Evolutionary conservation across 2,113 vertebrate genomes (phyloP).

Genomic region (Pterocles gutturalis): DNA sequence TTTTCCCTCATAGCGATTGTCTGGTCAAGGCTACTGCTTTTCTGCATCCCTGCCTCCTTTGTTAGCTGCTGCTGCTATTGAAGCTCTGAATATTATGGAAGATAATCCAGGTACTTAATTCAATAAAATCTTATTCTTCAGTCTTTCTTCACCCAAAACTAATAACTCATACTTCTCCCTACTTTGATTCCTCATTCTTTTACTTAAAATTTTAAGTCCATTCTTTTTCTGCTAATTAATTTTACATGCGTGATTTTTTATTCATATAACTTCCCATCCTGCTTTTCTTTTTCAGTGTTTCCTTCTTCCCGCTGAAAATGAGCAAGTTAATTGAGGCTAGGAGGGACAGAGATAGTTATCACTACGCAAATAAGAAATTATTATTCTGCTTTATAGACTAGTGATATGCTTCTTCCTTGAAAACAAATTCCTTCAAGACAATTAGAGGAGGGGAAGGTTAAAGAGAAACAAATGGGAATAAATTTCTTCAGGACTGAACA

Average conservation of each 20-base stretch:
- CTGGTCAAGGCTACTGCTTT: constrained; percentile 97
- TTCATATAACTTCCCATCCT: neutral
- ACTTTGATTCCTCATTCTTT: neutral
- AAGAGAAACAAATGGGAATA: neutral
- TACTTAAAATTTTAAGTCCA: neutral
- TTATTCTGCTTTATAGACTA: neutral
- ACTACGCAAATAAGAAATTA: neutral
- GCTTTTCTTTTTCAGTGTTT: neutral
- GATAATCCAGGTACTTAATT: constrained; percentile 89
- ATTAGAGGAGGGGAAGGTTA: neutral
- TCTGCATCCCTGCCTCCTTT: constrained; percentile 95
- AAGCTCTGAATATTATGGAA: constrained; percentile 96
- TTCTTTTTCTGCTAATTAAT: neutral
- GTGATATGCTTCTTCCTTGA: neutral
- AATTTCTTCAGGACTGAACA: neutral
- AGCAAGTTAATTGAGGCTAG: neutral
- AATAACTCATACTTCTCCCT: neutral
- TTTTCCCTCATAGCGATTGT: constrained; percentile 81
- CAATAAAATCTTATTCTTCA: neutral
- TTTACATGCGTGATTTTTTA: neutral
- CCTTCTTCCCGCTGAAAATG: neutral
- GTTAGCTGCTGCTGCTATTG: constrained; percentile 92
- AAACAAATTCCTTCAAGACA: neutral
- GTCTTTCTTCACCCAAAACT: neutral
- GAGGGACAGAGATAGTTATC: neutral